These are phyloP conservation scores for Apogon talboti DNA, from an alignment of 2,797 vertebrate species.

Conservation along the genomic window DNA sequence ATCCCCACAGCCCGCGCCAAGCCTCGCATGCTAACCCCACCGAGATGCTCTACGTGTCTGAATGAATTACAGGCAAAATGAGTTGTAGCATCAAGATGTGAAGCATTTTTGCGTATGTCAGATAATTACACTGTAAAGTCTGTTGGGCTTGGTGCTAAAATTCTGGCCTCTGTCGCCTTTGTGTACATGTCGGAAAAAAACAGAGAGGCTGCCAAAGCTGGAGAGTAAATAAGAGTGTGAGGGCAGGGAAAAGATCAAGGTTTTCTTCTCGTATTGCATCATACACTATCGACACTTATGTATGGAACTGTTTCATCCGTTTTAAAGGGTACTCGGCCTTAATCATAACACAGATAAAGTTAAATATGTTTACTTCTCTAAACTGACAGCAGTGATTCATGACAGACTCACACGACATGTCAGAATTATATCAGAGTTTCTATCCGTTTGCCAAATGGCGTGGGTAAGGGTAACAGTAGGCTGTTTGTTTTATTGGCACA, in stretches of 20 bases:
- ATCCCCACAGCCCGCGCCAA: conserved; percentile 13
- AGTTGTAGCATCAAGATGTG: conserved; percentile 25
- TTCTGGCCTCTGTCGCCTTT: background rate
- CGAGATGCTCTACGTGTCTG: conserved; percentile 4
- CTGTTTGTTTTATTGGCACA: no score
- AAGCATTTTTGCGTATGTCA: conserved; percentile 4
- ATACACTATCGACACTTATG: background rate
- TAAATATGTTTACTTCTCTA: no score
- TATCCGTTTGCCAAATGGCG: no score
- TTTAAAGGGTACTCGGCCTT: no score
- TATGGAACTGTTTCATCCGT: no score
- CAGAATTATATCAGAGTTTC: no score
- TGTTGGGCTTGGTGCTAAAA: background rate
- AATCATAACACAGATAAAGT: no score
- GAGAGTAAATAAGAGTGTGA: conserved; percentile 12
- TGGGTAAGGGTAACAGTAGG: no score
- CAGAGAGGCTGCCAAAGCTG: conserved; percentile 3
- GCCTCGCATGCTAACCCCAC: conserved; percentile 17
- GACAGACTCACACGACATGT: no score
- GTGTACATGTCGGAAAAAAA: conserved; percentile 11
- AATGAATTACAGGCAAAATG: conserved; percentile 37
- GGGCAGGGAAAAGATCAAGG: conserved; percentile 10
- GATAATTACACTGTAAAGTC: conserved; percentile 13
- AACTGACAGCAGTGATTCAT: no score
- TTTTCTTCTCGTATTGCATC: conserved; percentile 11